Percentiles rank a stretch among this genome's conserved stretches.
phyloP scores from a whole-genome alignment of 2,888 invertebrate species.

The Congeria kusceri region DNA sequence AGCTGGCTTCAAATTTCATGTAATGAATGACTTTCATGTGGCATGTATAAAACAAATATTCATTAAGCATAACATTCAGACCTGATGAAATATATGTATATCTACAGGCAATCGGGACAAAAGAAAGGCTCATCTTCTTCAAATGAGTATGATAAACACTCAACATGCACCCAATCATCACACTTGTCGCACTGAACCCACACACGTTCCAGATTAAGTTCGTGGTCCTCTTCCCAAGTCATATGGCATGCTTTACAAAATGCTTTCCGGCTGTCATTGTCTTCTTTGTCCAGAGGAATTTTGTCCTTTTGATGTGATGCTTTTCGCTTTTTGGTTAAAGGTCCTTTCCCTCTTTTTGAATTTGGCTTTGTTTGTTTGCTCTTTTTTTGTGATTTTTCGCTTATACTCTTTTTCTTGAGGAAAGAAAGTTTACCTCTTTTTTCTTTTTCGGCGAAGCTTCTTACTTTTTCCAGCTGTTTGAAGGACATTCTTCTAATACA shows the following conservation, averaged over 20 bases:
- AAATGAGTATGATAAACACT: too few relatives aligned
- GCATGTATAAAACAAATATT: too few relatives aligned
- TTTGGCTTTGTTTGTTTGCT: background rate
- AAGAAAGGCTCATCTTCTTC: too few relatives aligned
- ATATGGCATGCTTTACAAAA: conserved; percentile 18
- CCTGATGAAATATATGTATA: too few relatives aligned
- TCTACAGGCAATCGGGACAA: conserved; percentile 2
- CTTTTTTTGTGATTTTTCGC: background rate
- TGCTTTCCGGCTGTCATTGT: background rate
- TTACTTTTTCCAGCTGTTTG: conserved; percentile 24
- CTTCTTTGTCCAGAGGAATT: conserved; percentile 1
- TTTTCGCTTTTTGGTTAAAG: background rate
- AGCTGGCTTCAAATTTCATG: too few relatives aligned
- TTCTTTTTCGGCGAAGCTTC: conserved; percentile 20
- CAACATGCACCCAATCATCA: too few relatives aligned
- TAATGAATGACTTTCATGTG: too few relatives aligned
- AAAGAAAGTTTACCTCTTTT: conserved; percentile 11
- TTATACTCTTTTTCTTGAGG: conserved; percentile 8
- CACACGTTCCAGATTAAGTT: too few relatives aligned
- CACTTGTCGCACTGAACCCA: too few relatives aligned
- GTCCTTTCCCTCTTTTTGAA: background rate
- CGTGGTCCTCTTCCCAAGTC: too few relatives aligned
- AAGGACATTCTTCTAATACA: conserved; percentile 21
- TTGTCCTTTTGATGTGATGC: conserved; percentile 13
- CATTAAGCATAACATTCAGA: too few relatives aligned